These are phyloP conservation scores for Acipenser oxyrinchus DNA, from an alignment of 2,797 vertebrate genomes.

Conservation along the genomic window DNA sequence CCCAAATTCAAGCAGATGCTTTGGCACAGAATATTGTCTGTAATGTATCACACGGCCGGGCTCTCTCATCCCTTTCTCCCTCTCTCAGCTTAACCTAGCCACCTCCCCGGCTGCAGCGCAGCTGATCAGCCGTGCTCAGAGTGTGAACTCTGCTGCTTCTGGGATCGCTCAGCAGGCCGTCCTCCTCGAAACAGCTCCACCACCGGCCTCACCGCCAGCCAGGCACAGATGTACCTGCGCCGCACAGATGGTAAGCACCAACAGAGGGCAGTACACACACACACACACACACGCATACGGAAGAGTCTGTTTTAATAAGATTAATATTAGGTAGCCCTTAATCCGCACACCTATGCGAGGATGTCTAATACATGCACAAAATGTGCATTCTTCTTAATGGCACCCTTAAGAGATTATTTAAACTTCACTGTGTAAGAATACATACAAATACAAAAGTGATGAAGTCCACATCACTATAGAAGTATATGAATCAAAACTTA, in stretches of 20 bases:
- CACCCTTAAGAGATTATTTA: too few species aligned
- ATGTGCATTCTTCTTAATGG: too few species aligned
- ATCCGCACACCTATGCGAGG: neutral
- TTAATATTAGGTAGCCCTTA: neutral
- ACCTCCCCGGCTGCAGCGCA: conserved; percentile 77
- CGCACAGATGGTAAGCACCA: conserved; percentile 86
- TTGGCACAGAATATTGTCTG: too few species aligned
- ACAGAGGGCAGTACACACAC: conserved; percentile 14
- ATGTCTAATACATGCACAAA: too few species aligned
- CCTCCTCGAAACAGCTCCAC: conserved; percentile 76
- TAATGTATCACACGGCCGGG: neutral
- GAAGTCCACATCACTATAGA: too few species aligned
- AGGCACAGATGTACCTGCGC: conserved; percentile 96
- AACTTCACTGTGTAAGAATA: too few species aligned
- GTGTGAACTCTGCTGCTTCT: conserved; percentile 68
- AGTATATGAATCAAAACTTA: too few species aligned
- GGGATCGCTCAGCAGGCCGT: conserved; percentile 91
- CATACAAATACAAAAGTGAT: too few species aligned
- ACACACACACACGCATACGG: conserved; percentile 1
- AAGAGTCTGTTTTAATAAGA: too few species aligned
- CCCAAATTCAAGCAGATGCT: too few species aligned
- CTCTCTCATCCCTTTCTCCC: conserved; percentile 2
- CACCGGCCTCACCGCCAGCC: conserved; percentile 81
- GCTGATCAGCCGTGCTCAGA: conserved; percentile 87
- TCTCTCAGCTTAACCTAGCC: conserved; percentile 79